These are phyloP conservation scores for Anoplius nigerrimus DNA, from an alignment of 2,888 invertebrate genomes.

Conservation along the genomic window DNA sequence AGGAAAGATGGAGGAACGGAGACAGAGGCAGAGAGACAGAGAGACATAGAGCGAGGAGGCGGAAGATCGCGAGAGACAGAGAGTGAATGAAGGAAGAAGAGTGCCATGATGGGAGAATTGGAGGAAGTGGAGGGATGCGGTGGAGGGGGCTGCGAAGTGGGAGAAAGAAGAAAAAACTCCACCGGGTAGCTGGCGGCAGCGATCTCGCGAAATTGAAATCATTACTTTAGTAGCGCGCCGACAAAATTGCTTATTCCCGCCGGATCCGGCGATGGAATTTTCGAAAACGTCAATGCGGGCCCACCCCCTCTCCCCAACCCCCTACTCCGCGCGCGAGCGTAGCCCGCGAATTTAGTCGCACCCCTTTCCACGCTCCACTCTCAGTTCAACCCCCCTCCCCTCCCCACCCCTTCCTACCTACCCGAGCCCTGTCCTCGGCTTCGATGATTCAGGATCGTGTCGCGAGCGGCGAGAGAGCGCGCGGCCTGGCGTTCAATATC, in stretches of 20 bases:
- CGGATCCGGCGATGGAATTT: slow-evolving; percentile 55
- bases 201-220: slow-evolving; percentile 73
- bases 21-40: slow-evolving; percentile 8
- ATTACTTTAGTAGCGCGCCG: slow-evolving; percentile 70
- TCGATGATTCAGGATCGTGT: too few species aligned
- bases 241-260: slow-evolving; percentile 66
- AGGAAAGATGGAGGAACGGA: slow-evolving; percentile 18
- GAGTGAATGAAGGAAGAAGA: slow-evolving; percentile 14
- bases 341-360: too few species aligned
- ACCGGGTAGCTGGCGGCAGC: slow-evolving; percentile 52
- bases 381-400: too few species aligned
- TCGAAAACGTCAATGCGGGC: slow-evolving; percentile 42
- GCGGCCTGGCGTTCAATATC: too few species aligned
- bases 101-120: slow-evolving; percentile 1
- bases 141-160: too few species aligned
- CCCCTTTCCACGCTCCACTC: too few species aligned
- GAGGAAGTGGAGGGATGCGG: slow-evolving; percentile 2
- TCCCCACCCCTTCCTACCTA: too few species aligned
- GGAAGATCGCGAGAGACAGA: not conserved
- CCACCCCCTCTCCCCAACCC: not conserved
- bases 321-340: not conserved
- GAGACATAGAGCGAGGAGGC: slow-evolving; percentile 11
- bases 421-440: too few species aligned
- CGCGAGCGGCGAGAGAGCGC: too few species aligned
- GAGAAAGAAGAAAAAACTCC: slow-evolving; percentile 33